These are phyloP conservation scores for Telenomus remus DNA, from an alignment of 1,140 invertebrate genomes.

Conservation along the genomic window DNA sequence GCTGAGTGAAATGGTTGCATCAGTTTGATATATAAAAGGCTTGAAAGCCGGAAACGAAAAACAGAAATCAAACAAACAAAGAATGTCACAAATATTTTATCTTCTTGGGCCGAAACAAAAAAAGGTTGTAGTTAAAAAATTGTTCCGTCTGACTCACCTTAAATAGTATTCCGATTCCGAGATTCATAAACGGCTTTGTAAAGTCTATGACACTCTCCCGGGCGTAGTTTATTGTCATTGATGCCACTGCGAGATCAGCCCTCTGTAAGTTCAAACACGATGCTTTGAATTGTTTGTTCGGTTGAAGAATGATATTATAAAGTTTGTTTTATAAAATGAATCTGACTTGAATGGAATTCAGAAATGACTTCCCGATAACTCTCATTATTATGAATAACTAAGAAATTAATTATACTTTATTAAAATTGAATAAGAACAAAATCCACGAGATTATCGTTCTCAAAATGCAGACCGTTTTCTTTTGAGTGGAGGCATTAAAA, in stretches of 20 bases:
- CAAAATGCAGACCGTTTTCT: slow-evolving; percentile 50
- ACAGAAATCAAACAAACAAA: background rate
- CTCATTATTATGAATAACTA: too few relatives aligned
- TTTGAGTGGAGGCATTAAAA: slow-evolving; percentile 35
- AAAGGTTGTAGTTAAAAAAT: slow-evolving; percentile 21
- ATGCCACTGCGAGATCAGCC: slow-evolving; percentile 87
- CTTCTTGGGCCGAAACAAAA: slow-evolving; percentile 11
- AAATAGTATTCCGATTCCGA: slow-evolving; percentile 89
- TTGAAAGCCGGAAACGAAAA: too few relatives aligned
- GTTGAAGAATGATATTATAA: too few relatives aligned
- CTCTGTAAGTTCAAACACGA: slow-evolving; percentile 76
- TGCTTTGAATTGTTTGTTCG: background rate
- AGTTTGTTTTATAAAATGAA: too few relatives aligned
- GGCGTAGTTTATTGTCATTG: slow-evolving; percentile 91
- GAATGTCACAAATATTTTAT: slow-evolving; percentile 3
- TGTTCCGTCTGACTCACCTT: slow-evolving; percentile 69
- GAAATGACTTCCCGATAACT: too few relatives aligned
- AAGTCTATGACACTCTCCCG: slow-evolving; percentile 93
- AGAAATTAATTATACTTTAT: too few relatives aligned
- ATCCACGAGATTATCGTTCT: slow-evolving; percentile 26
- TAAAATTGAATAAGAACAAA: too few relatives aligned
- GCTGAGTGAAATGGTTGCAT: slow-evolving; percentile 1
- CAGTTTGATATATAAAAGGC: slow-evolving; percentile 7
- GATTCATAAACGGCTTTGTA: slow-evolving; percentile 92
- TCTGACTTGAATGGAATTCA: too few relatives aligned